phyloP scores from a whole-genome alignment of 2,888 invertebrate species.

The Penaeus monodon region DNA sequence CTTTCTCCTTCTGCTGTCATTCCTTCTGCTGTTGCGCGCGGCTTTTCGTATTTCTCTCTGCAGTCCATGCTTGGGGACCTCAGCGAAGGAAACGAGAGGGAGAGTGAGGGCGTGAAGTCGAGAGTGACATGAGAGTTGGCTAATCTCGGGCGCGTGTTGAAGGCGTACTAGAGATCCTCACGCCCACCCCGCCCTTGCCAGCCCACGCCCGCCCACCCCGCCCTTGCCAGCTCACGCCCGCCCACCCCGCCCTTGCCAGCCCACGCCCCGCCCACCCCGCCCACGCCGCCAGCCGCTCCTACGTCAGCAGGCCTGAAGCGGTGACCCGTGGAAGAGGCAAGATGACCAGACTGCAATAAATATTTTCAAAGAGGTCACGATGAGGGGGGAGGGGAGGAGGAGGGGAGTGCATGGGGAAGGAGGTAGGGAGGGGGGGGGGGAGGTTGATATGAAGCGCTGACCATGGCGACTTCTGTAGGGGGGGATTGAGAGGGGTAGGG shows the following conservation, averaged over 20 bases:
- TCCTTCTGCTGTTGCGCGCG: too few species aligned
- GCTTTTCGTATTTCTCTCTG: background rate
- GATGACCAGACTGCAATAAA: constrained; percentile 13
- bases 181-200: too few species aligned
- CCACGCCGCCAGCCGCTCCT: background rate
- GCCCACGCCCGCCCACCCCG: too few species aligned
- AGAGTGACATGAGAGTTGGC: too few species aligned
- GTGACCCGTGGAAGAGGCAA: background rate
- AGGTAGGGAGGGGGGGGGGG: too few species aligned
- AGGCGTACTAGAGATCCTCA: too few species aligned
- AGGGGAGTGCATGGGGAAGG: background rate
- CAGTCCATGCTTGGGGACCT: background rate
- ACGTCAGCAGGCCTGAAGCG: constrained; percentile 10
- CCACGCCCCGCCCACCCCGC: background rate
- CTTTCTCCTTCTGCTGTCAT: background rate
- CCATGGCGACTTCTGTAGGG: too few species aligned
- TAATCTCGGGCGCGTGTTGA: too few species aligned
- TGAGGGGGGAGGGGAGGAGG: background rate
- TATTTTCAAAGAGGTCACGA: constrained; percentile 19
- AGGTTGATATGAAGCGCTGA: too few species aligned
- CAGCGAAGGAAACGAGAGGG: background rate
- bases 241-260: too few species aligned
- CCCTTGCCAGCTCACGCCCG: too few species aligned
- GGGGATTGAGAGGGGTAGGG: background rate
- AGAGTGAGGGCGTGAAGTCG: too few species aligned